A percentile compares a stretch with the other conserved stretches of the same genome.
Evolutionary conservation across 2,113 vertebrate genomes (phyloP).

Genomic region (Gymnogyps californianus): DNA sequence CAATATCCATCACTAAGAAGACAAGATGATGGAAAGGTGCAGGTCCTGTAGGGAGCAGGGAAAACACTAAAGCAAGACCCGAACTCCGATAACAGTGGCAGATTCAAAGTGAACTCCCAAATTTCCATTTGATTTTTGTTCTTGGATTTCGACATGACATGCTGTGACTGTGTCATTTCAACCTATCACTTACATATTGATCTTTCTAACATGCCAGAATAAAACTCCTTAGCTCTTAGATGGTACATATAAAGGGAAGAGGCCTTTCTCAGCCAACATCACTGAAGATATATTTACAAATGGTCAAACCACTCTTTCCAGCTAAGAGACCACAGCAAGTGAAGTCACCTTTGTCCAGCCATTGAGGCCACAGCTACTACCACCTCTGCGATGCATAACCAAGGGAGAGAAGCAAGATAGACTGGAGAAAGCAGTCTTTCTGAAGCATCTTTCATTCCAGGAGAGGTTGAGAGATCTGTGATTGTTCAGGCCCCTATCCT

Average conservation of each 20-base stretch:
- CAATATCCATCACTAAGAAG: conserved; percentile 39
- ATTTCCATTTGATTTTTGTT: background rate
- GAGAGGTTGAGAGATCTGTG: background rate
- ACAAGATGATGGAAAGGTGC: conserved; percentile 24
- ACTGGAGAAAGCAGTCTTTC: background rate
- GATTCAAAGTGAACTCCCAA: background rate
- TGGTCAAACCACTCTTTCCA: background rate
- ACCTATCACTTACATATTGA: accelerated
- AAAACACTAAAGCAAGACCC: background rate
- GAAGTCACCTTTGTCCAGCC: background rate
- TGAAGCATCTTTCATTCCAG: background rate
- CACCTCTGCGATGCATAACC: background rate
- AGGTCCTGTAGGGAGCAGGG: conserved; percentile 8
- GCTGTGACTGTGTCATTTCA: background rate
- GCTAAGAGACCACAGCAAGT: background rate
- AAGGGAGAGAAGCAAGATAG: background rate
- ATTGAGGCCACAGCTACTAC: background rate
- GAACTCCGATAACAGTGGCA: background rate
- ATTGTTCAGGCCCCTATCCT: background rate
- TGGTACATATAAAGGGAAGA: background rate
- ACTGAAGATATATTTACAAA: background rate
- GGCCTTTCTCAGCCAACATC: background rate
- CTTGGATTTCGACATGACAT: background rate
- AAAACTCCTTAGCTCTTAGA: background rate
- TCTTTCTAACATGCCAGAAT: background rate